Conservation (phyloP, 2,888 invertebrate genomes). For the Trichogramma dendrolimi region DNA sequence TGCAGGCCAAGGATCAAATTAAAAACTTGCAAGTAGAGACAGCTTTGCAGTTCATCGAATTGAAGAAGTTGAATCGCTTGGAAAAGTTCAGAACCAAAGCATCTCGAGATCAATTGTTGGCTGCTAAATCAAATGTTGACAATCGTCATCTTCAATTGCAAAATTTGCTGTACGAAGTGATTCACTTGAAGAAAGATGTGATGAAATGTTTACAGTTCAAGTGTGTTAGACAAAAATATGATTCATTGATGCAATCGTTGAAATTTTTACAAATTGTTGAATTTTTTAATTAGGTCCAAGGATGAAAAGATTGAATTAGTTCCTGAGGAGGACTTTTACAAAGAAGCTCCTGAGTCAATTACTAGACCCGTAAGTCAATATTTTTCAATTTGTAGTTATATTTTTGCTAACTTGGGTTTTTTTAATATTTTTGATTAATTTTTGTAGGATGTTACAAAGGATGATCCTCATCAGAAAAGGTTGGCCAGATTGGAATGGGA, state of each 20-base stretch:
- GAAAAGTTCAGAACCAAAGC: slow-evolving; percentile 84
- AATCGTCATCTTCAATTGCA: slow-evolving; percentile 85
- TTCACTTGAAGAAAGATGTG: slow-evolving; percentile 92
- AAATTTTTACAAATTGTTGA: background rate
- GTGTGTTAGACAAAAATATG: slow-evolving; percentile 50
- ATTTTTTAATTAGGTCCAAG: slow-evolving; percentile 63
- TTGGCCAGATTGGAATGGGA: slow-evolving; percentile 89
- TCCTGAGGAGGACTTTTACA: slow-evolving; percentile 76
- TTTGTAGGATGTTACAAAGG: slow-evolving; percentile 63
- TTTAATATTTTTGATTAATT: slow-evolving; percentile 11
- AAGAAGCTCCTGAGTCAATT: slow-evolving; percentile 69
- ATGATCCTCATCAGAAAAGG: slow-evolving; percentile 74
- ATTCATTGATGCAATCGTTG: background rate
- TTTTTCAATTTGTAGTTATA: slow-evolving; percentile 3
- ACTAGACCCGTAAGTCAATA: slow-evolving; percentile 61
- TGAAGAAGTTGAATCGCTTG: slow-evolving; percentile 85
- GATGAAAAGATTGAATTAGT: slow-evolving; percentile 91
- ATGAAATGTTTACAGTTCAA: slow-evolving; percentile 91
- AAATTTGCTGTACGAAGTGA: slow-evolving; percentile 89
- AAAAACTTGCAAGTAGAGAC: slow-evolving; percentile 68
- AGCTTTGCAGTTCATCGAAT: slow-evolving; percentile 71
- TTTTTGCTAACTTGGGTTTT: background rate
- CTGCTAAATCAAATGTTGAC: slow-evolving; percentile 84
- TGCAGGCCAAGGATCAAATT: slow-evolving; percentile 62
- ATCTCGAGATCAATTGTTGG: slow-evolving; percentile 74